phyloP scores from a whole-genome alignment of 2,113 vertebrate species.

The Peucedramus taeniatus region DNA sequence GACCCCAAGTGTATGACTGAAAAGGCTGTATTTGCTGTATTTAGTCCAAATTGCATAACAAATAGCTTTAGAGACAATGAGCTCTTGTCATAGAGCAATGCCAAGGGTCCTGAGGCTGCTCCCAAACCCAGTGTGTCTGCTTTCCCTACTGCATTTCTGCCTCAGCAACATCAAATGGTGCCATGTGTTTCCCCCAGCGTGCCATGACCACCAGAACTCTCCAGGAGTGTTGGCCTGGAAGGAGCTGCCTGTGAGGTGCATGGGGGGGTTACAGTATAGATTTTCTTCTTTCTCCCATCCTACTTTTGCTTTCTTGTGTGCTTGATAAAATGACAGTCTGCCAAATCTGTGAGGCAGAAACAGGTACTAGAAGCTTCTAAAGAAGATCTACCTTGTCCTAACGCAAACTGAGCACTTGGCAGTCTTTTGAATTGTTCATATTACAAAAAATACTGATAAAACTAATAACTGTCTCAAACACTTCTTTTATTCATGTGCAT shows the following conservation, averaged over 20 bases:
- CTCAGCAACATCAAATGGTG: neutral
- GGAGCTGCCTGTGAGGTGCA: neutral
- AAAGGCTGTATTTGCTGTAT: neutral
- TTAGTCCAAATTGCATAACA: neutral
- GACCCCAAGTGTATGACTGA: neutral
- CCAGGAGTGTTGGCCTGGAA: neutral
- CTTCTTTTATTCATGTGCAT: neutral
- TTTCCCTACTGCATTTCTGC: neutral
- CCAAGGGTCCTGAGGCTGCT: neutral
- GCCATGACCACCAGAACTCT: neutral
- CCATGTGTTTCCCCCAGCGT: fast-evolving
- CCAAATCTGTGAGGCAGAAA: neutral
- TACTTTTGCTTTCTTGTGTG: neutral
- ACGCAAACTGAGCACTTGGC: neutral
- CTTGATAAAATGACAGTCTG: neutral
- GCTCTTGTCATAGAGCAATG: neutral
- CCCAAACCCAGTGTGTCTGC: fast-evolving
- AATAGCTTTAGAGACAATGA: neutral
- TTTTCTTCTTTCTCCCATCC: neutral
- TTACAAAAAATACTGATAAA: neutral
- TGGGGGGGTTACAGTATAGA: fast-evolving
- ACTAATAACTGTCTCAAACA: neutral
- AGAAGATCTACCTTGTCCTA: neutral
- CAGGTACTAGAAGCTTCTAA: neutral
- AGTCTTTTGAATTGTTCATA: neutral